Conservation (phyloP, 2,888 invertebrate species). For the Keiferia lycopersicella region DNA sequence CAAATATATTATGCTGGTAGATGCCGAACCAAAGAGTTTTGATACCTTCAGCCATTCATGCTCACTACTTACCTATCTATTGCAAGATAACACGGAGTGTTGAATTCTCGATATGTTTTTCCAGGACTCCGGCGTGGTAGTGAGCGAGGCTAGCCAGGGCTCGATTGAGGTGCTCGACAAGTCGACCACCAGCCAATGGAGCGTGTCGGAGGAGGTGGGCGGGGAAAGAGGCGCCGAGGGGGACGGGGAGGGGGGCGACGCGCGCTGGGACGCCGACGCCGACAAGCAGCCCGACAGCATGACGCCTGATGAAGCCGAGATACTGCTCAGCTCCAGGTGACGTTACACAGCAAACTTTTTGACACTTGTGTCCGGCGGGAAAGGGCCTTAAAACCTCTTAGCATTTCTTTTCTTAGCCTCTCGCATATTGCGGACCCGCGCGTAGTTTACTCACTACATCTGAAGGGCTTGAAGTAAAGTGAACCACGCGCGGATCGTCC, state of each 20-base stretch:
- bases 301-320: conserved; percentile 87
- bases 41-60: too few species aligned
- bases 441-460: too few species aligned
- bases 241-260: conserved; percentile 42
- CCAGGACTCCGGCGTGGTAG: conserved; percentile 78
- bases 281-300: conserved; percentile 41
- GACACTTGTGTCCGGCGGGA: not conserved
- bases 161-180: conserved; percentile 81
- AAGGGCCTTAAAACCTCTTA: too few species aligned
- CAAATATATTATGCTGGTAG: too few species aligned
- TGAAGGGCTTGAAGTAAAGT: too few species aligned
- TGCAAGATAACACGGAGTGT: not conserved
- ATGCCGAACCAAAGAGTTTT: too few species aligned
- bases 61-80: not conserved
- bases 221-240: conserved; percentile 65
- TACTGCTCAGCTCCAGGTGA: conserved; percentile 91
- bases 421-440: too few species aligned
- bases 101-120: conserved; percentile 26
- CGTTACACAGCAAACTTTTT: not conserved
- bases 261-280: conserved; percentile 27
- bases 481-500: too few species aligned
- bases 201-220: conserved; percentile 78
- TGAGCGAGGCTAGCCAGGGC: conserved; percentile 78
- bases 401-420: too few species aligned
- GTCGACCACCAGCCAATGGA: conserved; percentile 81